These are phyloP conservation scores for Coreoperca whiteheadi DNA, from an alignment of 2,113 vertebrate species.

Conservation along the genomic window DNA sequence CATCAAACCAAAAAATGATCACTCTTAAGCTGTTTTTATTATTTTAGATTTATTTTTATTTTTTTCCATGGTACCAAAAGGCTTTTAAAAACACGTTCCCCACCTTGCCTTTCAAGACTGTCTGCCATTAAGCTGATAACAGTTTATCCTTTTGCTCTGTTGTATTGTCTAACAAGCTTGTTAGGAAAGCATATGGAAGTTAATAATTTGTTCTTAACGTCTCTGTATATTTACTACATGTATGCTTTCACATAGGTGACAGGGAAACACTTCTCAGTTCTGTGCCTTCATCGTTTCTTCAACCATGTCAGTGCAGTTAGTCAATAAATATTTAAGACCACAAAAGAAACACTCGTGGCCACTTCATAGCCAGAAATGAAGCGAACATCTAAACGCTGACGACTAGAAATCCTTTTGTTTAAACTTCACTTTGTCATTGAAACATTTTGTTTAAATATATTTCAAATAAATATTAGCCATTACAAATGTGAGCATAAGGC, in stretches of 20 bases:
- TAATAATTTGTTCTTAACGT: background rate
- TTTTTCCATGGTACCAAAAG: background rate
- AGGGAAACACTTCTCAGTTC: background rate
- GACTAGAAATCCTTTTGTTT: background rate
- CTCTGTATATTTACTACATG: background rate
- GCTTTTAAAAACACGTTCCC: background rate
- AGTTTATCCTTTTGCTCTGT: background rate
- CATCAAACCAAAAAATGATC: background rate
- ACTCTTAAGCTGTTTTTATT: background rate
- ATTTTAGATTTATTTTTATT: background rate
- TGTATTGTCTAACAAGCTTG: too few species aligned
- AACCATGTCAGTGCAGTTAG: background rate
- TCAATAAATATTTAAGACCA: conserved; percentile 17
- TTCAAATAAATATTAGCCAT: background rate
- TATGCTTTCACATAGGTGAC: background rate
- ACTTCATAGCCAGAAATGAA: background rate
- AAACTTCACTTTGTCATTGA: background rate
- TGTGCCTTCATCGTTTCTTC: background rate
- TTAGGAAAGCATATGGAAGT: too few species aligned
- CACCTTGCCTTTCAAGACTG: rapidly evolving
- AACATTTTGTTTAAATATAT: background rate
- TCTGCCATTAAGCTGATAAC: background rate
- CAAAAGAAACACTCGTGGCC: too few species aligned
- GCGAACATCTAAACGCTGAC: background rate
- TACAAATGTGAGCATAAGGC: background rate